These are phyloP conservation scores for Antennarius maculatus DNA, from an alignment of 2,797 vertebrate genomes.

Conservation along the genomic window DNA sequence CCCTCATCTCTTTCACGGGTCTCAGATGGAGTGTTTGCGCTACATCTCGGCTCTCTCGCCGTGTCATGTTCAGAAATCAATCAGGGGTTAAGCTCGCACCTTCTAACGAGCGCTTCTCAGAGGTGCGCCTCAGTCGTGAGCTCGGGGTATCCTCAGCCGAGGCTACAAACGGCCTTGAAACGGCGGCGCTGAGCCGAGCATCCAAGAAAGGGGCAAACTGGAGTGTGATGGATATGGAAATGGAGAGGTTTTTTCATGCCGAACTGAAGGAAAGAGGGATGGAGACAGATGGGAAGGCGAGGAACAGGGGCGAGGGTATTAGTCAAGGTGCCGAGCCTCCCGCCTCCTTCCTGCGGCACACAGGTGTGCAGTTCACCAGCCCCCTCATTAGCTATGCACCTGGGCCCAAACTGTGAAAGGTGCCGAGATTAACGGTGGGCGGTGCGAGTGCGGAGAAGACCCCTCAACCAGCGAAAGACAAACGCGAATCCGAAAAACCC, in stretches of 20 bases:
- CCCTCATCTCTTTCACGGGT: conserved; percentile 32
- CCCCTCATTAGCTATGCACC: conserved; percentile 68
- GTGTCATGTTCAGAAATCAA: conserved; percentile 74
- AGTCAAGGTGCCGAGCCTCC: conserved; percentile 58
- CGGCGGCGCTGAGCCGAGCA: conserved; percentile 19
- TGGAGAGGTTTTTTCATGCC: conserved; percentile 51
- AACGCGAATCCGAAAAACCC: conserved; percentile 4
- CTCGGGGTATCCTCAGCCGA: conserved; percentile 50
- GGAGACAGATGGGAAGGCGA: conserved; percentile 58
- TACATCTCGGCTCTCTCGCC: conserved; percentile 44
- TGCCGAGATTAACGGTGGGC: conserved; percentile 55
- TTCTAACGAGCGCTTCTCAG: conserved; percentile 74
- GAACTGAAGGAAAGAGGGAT: conserved; percentile 50
- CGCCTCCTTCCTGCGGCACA: conserved; percentile 43
- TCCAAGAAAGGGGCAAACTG: conserved; percentile 35
- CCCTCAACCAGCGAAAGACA: conserved; percentile 30
- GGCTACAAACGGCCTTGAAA: conserved; percentile 50
- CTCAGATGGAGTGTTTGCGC: conserved; percentile 61
- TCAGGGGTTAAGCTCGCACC: conserved; percentile 77
- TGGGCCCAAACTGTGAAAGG: conserved; percentile 57
- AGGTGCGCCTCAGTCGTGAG: conserved; percentile 61
- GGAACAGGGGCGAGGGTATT: conserved; percentile 57
- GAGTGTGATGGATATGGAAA: conserved; percentile 55
- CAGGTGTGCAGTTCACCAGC: conserved; percentile 69
- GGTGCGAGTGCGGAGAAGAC: conserved; percentile 24